phyloP scores from a whole-genome alignment of 2,888 invertebrate genomes.

The Lochmaea crataegi region DNA sequence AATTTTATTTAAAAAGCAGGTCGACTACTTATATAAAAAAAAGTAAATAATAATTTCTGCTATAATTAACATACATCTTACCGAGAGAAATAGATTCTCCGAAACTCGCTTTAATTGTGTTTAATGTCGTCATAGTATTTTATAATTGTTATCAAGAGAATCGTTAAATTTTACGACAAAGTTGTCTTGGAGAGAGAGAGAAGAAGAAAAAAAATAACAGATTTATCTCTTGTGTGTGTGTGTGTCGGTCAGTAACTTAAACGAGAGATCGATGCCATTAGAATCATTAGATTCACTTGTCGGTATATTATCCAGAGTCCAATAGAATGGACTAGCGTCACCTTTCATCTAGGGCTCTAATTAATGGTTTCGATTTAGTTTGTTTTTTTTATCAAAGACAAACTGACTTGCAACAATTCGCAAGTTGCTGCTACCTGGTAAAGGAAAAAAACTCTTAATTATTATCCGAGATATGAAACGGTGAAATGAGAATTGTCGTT shows the following conservation, averaged over 20 bases:
- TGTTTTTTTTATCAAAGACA: conserved; percentile 24
- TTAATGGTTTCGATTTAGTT: conserved; percentile 37
- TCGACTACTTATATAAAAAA: not conserved
- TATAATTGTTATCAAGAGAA: conserved; percentile 50
- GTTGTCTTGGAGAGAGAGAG: conserved; percentile 18
- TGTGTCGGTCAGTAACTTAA: conserved; percentile 40
- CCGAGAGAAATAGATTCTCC: conserved; percentile 40
- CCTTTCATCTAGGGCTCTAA: conserved; percentile 39
- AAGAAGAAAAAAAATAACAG: conserved; percentile 40
- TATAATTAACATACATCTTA: not conserved
- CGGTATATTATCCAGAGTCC: conserved; percentile 41
- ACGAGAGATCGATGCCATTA: conserved; percentile 40
- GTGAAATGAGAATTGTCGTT: not conserved
- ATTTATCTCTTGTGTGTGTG: conserved; percentile 45
- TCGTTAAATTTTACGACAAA: conserved; percentile 48
- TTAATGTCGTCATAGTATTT: conserved; percentile 48
- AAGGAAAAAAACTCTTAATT: conserved; percentile 3
- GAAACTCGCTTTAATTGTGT: conserved; percentile 46
- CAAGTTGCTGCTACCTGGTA: conserved; percentile 6
- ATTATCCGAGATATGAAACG: not conserved
- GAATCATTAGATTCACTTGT: conserved; percentile 45
- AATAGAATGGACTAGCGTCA: conserved; percentile 37
- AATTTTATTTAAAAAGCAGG: not conserved
- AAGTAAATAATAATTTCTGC: conserved; percentile 1
- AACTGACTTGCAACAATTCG: conserved; percentile 32